A percentile compares a stretch with the other conserved stretches of the same genome.
phyloP scores from a whole-genome alignment of 1,140 invertebrate species.

The Pogonomyrmex barbatus region DNA sequence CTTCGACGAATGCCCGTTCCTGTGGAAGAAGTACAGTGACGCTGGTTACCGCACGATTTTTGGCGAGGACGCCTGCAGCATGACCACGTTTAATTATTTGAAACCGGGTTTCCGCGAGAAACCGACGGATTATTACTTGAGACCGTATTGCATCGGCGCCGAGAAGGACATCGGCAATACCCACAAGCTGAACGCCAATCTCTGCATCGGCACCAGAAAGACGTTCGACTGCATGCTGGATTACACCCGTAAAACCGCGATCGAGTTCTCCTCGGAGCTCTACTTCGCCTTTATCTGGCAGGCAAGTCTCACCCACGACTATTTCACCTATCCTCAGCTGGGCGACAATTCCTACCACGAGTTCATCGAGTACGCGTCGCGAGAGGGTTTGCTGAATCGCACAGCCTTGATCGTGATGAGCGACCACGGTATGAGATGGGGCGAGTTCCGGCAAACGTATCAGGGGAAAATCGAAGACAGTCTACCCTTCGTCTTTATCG shows the following conservation, averaged over 20 bases:
- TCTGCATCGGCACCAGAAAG: constrained; percentile 86
- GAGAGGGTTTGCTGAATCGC: constrained; percentile 81
- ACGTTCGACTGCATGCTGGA: constrained; percentile 83
- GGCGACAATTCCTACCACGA: constrained; percentile 83
- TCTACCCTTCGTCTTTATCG: constrained; percentile 89
- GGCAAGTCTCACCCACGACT: constrained; percentile 86
- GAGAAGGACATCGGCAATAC: constrained; percentile 86
- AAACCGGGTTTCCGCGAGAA: constrained; percentile 86
- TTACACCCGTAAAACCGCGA: constrained; percentile 85
- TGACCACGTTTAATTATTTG: constrained; percentile 87
- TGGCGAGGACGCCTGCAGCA: constrained; percentile 87
- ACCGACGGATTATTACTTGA: constrained; percentile 88
- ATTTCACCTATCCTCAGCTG: constrained; percentile 83
- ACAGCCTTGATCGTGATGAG: constrained; percentile 89
- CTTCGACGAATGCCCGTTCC: constrained; percentile 88
- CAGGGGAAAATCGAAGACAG: constrained; percentile 90
- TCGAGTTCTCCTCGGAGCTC: constrained; percentile 83
- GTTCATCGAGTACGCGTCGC: constrained; percentile 77
- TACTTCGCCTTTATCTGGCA: constrained; percentile 87
- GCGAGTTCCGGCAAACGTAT: constrained; percentile 88
- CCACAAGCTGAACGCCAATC: constrained; percentile 84
- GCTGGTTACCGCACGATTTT: constrained; percentile 87
- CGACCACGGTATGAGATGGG: constrained; percentile 91
- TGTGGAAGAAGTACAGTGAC: constrained; percentile 87
- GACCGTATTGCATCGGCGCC: constrained; percentile 84